Evolutionary conservation across 2,113 vertebrate genomes (phyloP).

Genomic region (Urocitellus parryii): DNA sequence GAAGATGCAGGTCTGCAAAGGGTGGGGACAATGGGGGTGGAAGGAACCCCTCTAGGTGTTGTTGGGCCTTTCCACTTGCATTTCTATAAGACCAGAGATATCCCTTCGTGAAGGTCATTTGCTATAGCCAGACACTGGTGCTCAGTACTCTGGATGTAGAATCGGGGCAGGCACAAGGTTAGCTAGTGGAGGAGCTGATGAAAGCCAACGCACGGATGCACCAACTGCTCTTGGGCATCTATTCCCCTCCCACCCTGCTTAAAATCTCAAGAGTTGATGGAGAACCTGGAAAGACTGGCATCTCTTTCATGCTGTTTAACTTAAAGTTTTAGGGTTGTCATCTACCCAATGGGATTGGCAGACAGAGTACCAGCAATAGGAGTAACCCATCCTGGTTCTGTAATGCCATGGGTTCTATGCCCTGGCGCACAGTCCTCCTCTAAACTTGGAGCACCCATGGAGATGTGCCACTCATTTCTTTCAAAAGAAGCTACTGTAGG

Average conservation of each 20-base stretch:
- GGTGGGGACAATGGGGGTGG: fast-evolving
- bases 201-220: not conserved
- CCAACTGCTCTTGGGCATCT: not conserved
- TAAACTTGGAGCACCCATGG: not conserved
- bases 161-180: not conserved
- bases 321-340: not conserved
- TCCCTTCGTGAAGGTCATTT: not conserved
- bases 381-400: not conserved
- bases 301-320: not conserved
- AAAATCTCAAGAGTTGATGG: not conserved
- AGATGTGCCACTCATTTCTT: not conserved
- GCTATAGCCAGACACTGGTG: not conserved
- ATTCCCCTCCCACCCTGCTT: not conserved
- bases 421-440: not conserved
- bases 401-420: not conserved
- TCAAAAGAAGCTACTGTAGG: not conserved
- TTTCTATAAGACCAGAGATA: not conserved
- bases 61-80: not conserved
- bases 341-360: not conserved
- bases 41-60: not conserved
- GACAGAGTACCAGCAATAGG: not conserved
- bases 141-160: fast-evolving
- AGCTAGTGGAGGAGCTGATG: not conserved
- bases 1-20: not conserved
- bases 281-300: not conserved